Base-by-base conservation (phyloP, 2,113 vertebrate genomes). In the Brachypodius melanocephalos region DNA sequence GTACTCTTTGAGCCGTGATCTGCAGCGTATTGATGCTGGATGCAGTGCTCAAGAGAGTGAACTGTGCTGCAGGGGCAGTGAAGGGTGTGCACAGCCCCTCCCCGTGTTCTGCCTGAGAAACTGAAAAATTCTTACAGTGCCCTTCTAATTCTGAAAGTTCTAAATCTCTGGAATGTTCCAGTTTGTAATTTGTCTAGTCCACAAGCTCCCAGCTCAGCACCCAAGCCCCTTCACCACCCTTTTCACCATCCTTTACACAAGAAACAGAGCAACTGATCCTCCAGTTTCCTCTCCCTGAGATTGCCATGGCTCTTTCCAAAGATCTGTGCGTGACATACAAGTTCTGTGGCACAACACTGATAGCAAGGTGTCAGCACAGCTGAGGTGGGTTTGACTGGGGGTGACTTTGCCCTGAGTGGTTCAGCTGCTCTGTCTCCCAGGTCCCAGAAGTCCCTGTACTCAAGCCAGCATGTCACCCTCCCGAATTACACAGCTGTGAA, bases 381-480 rank as follows among this genome's bases (percentile, higher is more conserved):
- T 1, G 63, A 88, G 86, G 65, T 77, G 91, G 93, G 61, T 68
- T 90, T 95, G 89, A 85, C 6, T 48, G 51, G 58, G 77, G 91
- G 89, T 95, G 83, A 95, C 95, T 96, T 95, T 94, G 91, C 68
- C 45, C 48, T 2, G 68, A 71, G 73, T n/a, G 42, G 26, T 49
- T 93, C 79, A 65, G 82, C 34, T 4, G 7, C 78, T 69, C 46
- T 77, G 2, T 77, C 32, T 59, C 40, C 32, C 59, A 26, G 77
- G 78, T 36, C 48, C 52, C 69, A 73, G 25, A 48, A 32, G 26
- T 68, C 38, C 62, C 63, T 29, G 75, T 31, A 10, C 29, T 18
- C 67, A 67, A 63, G 10, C 25, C 62, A 49, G 25, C 58, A 24
- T 0, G 14, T 85, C 78, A 71, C 83, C 28, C 28, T 66, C 54